Evolutionary conservation across 2,113 vertebrate genomes (phyloP).

Genomic region (Chauna torquata): DNA sequence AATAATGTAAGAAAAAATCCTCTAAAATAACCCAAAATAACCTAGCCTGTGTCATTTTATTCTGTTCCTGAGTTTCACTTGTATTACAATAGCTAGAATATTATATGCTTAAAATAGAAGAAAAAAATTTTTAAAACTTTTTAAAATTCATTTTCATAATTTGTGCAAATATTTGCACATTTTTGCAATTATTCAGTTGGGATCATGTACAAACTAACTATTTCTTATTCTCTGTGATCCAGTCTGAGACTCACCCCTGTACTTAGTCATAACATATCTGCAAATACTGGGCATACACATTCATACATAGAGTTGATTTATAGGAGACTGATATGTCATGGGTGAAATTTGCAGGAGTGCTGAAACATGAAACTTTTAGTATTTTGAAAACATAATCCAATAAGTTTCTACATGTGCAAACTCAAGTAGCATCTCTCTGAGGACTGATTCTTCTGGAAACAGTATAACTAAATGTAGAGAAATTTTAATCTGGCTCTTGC

Average conservation of each 20-base stretch:
- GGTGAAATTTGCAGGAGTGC: neutral
- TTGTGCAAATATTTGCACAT: neutral
- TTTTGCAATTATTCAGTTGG: neutral
- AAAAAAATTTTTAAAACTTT: neutral
- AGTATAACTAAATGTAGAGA: neutral
- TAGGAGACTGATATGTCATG: neutral
- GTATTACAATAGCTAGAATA: neutral
- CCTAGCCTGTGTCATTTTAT: neutral
- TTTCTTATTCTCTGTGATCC: neutral
- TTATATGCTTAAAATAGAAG: neutral
- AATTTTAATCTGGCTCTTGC: neutral
- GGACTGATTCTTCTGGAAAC: neutral
- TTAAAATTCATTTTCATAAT: neutral
- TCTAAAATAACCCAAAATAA: neutral
- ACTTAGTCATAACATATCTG: neutral
- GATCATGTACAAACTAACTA: neutral
- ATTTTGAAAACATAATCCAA: neutral
- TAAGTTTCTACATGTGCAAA: neutral
- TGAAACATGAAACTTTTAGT: neutral
- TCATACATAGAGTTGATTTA: neutral
- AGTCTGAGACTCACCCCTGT: neutral
- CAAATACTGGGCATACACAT: neutral
- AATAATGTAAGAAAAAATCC: neutral
- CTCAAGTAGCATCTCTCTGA: neutral
- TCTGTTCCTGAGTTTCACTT: neutral